Base-by-base conservation (phyloP, 2,797 vertebrate genomes). In the Thalassophryne amazonica region DNA sequence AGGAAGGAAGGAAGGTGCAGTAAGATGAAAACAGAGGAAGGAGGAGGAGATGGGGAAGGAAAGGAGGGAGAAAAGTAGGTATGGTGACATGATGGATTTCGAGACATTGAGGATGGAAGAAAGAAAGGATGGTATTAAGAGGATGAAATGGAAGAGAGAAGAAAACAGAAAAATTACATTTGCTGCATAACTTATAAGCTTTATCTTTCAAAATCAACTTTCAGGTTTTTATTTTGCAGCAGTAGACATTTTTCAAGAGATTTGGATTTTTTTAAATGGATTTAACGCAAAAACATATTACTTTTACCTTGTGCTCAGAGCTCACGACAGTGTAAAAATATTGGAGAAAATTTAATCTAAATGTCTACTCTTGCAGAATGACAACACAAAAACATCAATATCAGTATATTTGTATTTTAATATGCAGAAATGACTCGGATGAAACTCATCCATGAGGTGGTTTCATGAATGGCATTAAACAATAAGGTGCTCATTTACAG, bases 291-390 rank as follows among this genome's bases (percentile, higher is more conserved):
- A 53, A 9, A 5, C 17, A 38, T n/a, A n/a, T n/a, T n/a, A n/a
- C n/a, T n/a, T n/a, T n/a, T n/a, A n/a, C n/a, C n/a, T n/a, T n/a
- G n/a, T n/a, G n/a, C n/a, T 28, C 18, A 40, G 10, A 50, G 30
- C 31, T 59, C 32, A 50, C 50, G 63, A 46, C 34, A 23, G 9
- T 0, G 1, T 51, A 25, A 32, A 36, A 23, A 42, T 2, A 48
- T 30, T 19, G 27, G 34, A n/a, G 32, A 56, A 46, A 70, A 41
- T 47, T 6, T 20, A 14, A 73, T 67, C 45, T 27, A 78, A 62
- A 73, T 39, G 63, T 61, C 68, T 42, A 54, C 64, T 45, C 22
- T 24, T 46, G 43, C 60, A 36, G 43, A 70, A 48, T 16, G 24
- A 46, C 5, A 53, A 70, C 34, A 54, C 21, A 38, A 21, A 45